Percentiles rank a stretch among this genome's conserved stretches.
Evolutionary conservation across 1,140 invertebrate genomes (phyloP).

Genomic region (Drosophila bipectinata): DNA sequence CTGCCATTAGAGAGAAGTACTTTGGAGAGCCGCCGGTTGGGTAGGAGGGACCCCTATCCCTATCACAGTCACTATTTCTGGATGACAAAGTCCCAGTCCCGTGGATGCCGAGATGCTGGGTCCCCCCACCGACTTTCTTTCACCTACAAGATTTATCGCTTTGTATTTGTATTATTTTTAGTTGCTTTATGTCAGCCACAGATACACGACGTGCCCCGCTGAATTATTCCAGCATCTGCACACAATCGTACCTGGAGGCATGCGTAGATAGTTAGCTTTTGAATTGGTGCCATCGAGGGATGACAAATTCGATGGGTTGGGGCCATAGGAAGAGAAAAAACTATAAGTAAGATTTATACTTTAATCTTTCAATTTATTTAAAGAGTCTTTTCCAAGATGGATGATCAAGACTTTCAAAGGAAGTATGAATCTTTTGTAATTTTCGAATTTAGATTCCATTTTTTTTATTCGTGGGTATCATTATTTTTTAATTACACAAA

Average conservation of each 20-base stretch:
- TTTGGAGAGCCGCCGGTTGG: constrained; percentile 54
- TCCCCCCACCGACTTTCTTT: constrained; percentile 59
- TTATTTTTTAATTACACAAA: constrained; percentile 12
- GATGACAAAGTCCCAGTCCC: background rate
- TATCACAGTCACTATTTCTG: constrained; percentile 14
- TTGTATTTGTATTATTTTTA: constrained; percentile 83
- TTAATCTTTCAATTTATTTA: constrained; percentile 5
- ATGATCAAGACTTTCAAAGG: no score
- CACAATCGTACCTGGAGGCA: constrained; percentile 25
- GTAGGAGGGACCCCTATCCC: constrained; percentile 12
- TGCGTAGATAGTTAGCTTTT: constrained; percentile 43
- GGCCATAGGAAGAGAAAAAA: background rate
- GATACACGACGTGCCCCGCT: constrained; percentile 26
- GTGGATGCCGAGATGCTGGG: background rate
- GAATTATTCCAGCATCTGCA: constrained; percentile 9
- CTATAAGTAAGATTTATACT: background rate
- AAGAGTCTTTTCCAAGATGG: background rate
- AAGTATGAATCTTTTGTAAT: background rate
- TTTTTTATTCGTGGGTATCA: constrained; percentile 8
- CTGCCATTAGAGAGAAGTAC: constrained; percentile 77
- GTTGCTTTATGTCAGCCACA: constrained; percentile 74
- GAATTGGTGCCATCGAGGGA: constrained; percentile 12
- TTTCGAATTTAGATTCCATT: background rate
- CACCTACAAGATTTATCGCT: constrained; percentile 82
- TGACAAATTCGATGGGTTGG: constrained; percentile 27